Base-by-base conservation (phyloP, 2,113 vertebrate species). In the Zosterops pallidus region DNA sequence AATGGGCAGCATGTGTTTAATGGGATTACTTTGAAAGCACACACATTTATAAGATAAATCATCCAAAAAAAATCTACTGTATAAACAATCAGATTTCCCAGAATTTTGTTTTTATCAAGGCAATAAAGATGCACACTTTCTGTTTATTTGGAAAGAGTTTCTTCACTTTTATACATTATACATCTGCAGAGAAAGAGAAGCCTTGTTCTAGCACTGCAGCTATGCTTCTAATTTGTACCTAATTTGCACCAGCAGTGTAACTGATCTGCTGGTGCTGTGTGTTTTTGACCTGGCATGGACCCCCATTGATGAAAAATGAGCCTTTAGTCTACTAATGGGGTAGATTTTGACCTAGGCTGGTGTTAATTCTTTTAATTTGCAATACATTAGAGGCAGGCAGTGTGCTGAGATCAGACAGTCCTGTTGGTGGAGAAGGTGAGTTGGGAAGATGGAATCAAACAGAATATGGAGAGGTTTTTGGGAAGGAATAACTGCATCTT, bases 171-270 rank as follows among this genome's bases (percentile, higher is more conserved):
- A 7, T 26, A 15, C 8, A 29, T 26, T 35, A 3, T 6, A 55
- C 12, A 47, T 74, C 39, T 88, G 85, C 19, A 47, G 76, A 88
- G 72, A 90, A 90, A 88, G 81, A 77, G 69, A 52, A 67, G 79
- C 52, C 81, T 93, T 82, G 50, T 80, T 83, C 59, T 95, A 76
- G 56, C 60, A 55, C 59, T 83, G 60, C 60, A 71, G 52, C 71
- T 84, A 9, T 47, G 74, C 85, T 92, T 94, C 74, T 72, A 55
- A 68, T 95, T 94, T 86, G 86, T 90, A 75, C 76, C 71, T 90
- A 75, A 86, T 96, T 96, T 96, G 81, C 90, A 92, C n/a, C 83
- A 83, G 83, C 71, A 70, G 39, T 47, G 91, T 60, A 91, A 85
- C 53, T 87, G 84, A 72, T 90, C 78, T 86, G 68, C 50, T 74